Evolutionary conservation across 2,113 vertebrate species (phyloP), one percentile per base, ranked within the genome.

Genomic region (Sardina pilchardus): DNA sequence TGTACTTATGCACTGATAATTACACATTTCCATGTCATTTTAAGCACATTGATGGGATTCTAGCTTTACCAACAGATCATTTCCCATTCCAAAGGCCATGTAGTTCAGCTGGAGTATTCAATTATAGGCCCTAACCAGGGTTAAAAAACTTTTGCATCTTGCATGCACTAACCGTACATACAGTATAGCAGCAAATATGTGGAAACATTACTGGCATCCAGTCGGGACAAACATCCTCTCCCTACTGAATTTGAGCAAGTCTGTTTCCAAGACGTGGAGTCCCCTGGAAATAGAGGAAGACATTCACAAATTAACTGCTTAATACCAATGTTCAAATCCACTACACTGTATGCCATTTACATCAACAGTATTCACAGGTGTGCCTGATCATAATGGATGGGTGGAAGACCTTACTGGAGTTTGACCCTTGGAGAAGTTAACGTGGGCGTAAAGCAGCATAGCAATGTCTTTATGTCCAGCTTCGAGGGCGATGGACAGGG

Each of bases 381-480:
- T 78, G 71, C 12, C 71, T 78, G 59, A 63, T 63, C 1, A 36
- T 36, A 4, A 36, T 36, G 48, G 2, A 26, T 39, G 42, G 12
- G 0, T 24, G 45, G 3, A 4, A 14, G 95, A 36, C 12, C 96
- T 90, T 89, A 99, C 97, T 93, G 94, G 96, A 44, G 95, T 92
- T 63, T 93, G 96, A 80, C 95, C 93, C 95, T 96, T 98, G 78
- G 96, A 97, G 84, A 98, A 99, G 95, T 99, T 99, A 81, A 97
- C 94, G 0, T 97, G 97, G 26, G 98, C 97, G 0, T 99, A 99
- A 34, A 99, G 96, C 50, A 99, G 97, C 93, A 99, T 95, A 0
- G 97, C 98, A 6, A 99, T 99, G 90, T 99, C 97, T 85, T 96
- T 97, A 91, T 99, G 98, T 86, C 98, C 98, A 1, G 97, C 97